Conservation (phyloP, 64 coral and sea anemone species). For the Stichodactyla helianthus region DNA sequence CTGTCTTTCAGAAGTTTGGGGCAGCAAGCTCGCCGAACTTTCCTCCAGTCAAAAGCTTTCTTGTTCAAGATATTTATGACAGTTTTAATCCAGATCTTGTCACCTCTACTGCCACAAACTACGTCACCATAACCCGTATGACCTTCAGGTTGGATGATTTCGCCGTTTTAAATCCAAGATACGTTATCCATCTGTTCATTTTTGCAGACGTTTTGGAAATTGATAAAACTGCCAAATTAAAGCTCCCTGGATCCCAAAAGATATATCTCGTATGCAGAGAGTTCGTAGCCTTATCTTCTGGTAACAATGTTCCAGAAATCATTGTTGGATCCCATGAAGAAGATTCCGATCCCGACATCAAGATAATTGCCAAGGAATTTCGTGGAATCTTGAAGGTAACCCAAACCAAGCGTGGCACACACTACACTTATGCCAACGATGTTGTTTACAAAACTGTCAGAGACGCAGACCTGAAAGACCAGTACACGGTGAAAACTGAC, state of each 20-base stretch:
- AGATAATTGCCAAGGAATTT: conserved; percentile 39
- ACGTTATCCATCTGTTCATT: conserved; percentile 47
- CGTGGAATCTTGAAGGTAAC: conserved; percentile 47
- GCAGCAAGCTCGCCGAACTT: conserved; percentile 23
- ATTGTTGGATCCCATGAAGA: conserved; percentile 29
- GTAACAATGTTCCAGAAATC: conserved; percentile 34
- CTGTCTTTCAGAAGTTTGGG: conserved; percentile 48
- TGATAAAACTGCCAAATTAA: conserved; percentile 18
- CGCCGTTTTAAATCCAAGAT: conserved; percentile 34
- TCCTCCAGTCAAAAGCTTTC: not conserved
- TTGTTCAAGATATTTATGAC: conserved; percentile 17
- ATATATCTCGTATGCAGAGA: conserved; percentile 46
- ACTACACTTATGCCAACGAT: conserved; percentile 42
- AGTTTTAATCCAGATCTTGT: conserved; percentile 57
- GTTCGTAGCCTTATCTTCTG: conserved; percentile 35
- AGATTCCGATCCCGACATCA: conserved; percentile 24
- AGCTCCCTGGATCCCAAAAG: conserved; percentile 22
- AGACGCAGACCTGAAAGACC: not conserved
- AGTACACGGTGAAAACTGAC: conserved; percentile 23
- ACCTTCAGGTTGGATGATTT: conserved; percentile 33
- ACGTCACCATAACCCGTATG: conserved; percentile 42
- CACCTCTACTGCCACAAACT: conserved; percentile 44
- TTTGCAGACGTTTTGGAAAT: conserved; percentile 47
- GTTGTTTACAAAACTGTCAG: conserved; percentile 26
- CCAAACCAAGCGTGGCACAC: conserved; percentile 27